Percentiles rank a stretch among this genome's conserved stretches.
Evolutionary conservation across 2,113 vertebrate species (phyloP).

Genomic region (Anoplopoma fimbria): DNA sequence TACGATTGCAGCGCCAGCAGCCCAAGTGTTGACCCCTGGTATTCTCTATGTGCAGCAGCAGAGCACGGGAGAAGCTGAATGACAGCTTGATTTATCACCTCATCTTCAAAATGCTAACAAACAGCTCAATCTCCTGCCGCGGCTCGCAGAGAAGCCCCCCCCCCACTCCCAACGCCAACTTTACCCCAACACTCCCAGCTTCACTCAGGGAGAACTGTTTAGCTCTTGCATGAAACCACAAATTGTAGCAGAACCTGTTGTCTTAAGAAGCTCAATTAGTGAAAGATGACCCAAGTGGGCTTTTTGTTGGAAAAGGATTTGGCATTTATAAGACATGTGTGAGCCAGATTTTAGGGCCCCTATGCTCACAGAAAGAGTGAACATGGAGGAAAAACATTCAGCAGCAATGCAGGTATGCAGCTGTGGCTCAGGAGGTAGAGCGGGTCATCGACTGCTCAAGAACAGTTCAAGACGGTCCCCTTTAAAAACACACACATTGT

Average conservation of each 20-base stretch:
- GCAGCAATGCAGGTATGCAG: conserved; percentile 55
- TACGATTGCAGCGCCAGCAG: conserved; percentile 31
- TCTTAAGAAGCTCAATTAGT: conserved; percentile 66
- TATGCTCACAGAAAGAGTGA: background rate
- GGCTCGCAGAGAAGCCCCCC: conserved; percentile 3
- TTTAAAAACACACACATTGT: background rate
- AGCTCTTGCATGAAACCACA: conserved; percentile 66
- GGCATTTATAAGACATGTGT: conserved; percentile 55
- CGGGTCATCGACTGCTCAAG: background rate
- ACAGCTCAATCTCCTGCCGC: conserved; percentile 41
- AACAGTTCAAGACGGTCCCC: background rate
- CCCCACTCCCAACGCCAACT: conserved; percentile 8
- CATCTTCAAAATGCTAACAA: conserved; percentile 54
- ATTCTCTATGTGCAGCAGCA: conserved; percentile 23
- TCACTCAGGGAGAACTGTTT: conserved; percentile 32
- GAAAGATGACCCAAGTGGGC: conserved; percentile 54
- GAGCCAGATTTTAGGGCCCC: conserved; percentile 1
- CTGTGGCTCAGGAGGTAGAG: conserved; percentile 33
- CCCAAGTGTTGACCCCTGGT: conserved; percentile 19
- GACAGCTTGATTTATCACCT: conserved; percentile 71
- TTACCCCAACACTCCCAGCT: conserved; percentile 33
- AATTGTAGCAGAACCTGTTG: conserved; percentile 57
- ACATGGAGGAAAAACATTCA: conserved; percentile 38
- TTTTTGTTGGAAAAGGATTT: conserved; percentile 47
- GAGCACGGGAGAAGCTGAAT: background rate